phyloP scores from a whole-genome alignment of 2,113 vertebrate genomes.

The Rattus rattus region DNA sequence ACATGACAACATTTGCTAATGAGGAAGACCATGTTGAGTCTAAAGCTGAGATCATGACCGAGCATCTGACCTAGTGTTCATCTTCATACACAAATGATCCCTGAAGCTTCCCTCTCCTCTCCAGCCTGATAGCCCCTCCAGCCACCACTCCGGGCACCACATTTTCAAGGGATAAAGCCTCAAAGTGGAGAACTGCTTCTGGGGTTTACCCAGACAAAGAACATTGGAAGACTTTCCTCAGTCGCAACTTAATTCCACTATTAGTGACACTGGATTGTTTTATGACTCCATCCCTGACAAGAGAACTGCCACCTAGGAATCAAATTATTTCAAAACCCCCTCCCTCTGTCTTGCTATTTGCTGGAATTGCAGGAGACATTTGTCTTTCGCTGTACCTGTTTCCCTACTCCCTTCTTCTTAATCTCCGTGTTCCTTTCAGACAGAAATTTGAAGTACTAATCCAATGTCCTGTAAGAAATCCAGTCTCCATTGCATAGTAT shows the following conservation, averaged over 20 bases:
- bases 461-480: slow-evolving; percentile 52
- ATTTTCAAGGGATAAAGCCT: not conserved
- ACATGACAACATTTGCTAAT: not conserved
- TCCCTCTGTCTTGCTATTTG: not conserved
- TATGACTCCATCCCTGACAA: not conserved
- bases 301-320: slow-evolving; percentile 2
- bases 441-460: slow-evolving; percentile 39
- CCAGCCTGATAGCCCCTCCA: too few relatives aligned
- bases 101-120: accelerated
- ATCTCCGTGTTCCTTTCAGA: slow-evolving; percentile 50
- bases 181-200: not conserved
- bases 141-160: not conserved
- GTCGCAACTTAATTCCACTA: not conserved
- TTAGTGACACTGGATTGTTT: not conserved
- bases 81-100: not conserved
- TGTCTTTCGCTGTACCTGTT: slow-evolving; percentile 34
- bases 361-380: not conserved
- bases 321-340: slow-evolving; percentile 22
- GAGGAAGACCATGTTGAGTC: not conserved
- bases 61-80: not conserved
- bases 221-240: slow-evolving; percentile 23
- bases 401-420: not conserved
- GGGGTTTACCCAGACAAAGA: not conserved
- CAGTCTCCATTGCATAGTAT: slow-evolving; percentile 11
- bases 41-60: not conserved